Evolutionary conservation across 2,113 vertebrate species (phyloP).

Genomic region (Choloepus hoffmanni): DNA sequence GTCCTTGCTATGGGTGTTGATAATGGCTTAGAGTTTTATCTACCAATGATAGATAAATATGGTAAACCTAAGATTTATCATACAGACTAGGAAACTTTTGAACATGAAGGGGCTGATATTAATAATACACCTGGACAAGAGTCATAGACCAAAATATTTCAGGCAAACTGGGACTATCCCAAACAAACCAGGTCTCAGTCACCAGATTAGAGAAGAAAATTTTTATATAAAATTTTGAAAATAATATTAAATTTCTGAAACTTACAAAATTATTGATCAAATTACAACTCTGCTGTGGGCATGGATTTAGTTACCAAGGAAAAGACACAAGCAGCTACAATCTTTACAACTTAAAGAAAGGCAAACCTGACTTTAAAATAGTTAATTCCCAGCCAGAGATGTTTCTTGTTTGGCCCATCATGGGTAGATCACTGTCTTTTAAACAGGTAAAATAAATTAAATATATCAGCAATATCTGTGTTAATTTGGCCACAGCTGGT

Average conservation of each 20-base stretch:
- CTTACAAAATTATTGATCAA: background rate
- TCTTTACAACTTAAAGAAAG: background rate
- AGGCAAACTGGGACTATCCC: background rate
- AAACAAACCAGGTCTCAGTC: background rate
- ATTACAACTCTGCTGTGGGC: background rate
- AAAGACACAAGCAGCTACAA: background rate
- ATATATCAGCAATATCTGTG: background rate
- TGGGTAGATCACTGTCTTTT: background rate
- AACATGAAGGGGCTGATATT: background rate
- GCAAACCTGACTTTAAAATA: background rate
- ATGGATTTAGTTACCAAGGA: background rate
- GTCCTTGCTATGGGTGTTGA: background rate
- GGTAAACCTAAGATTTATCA: background rate
- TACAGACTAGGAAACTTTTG: background rate
- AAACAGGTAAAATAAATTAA: background rate
- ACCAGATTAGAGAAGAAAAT: background rate
- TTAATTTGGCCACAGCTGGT: background rate
- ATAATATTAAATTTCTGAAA: slow-evolving; percentile 15
- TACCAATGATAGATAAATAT: background rate
- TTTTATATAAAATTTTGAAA: background rate
- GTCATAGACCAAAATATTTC: background rate
- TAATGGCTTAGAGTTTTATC: background rate
- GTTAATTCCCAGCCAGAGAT: background rate
- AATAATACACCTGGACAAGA: background rate
- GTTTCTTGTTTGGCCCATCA: background rate